Evolutionary conservation across 1,140 invertebrate species (phyloP).

Genomic region (Trichonephila inaurata): DNA sequence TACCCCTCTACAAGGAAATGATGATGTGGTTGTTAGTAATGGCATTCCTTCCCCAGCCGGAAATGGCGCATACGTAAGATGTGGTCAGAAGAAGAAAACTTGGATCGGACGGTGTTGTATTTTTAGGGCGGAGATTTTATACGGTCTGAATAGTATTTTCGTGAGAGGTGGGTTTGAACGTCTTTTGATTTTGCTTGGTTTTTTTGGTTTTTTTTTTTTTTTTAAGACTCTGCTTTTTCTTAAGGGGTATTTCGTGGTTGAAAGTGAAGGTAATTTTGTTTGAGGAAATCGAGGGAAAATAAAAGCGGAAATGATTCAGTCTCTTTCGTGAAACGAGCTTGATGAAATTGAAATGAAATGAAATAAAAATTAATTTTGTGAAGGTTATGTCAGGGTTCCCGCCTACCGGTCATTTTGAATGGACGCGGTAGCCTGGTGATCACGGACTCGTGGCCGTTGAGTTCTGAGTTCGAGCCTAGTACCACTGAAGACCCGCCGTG

Average conservation of each 20-base stretch:
- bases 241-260: not conserved
- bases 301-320: too few relatives aligned
- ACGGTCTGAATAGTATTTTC: not conserved
- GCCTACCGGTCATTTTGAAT: too few relatives aligned
- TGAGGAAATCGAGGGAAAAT: too few relatives aligned
- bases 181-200: not conserved
- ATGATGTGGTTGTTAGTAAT: constrained; percentile 2
- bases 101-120: not conserved
- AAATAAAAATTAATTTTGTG: too few relatives aligned
- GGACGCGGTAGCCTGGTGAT: too few relatives aligned
- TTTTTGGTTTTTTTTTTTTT: not conserved
- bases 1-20: constrained; percentile 22
- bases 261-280: too few relatives aligned
- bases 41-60: not conserved
- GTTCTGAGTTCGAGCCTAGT: too few relatives aligned
- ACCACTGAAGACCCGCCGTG: too few relatives aligned
- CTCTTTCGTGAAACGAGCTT: too few relatives aligned
- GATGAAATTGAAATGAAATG: too few relatives aligned
- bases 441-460: too few relatives aligned
- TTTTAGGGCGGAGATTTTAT: not conserved
- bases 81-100: not conserved
- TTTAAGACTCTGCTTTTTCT: not conserved
- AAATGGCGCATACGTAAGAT: not conserved
- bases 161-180: not conserved
- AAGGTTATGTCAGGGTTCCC: too few relatives aligned